Base-by-base conservation (phyloP, 1,140 invertebrate genomes). In the Galendromus occidentalis region DNA sequence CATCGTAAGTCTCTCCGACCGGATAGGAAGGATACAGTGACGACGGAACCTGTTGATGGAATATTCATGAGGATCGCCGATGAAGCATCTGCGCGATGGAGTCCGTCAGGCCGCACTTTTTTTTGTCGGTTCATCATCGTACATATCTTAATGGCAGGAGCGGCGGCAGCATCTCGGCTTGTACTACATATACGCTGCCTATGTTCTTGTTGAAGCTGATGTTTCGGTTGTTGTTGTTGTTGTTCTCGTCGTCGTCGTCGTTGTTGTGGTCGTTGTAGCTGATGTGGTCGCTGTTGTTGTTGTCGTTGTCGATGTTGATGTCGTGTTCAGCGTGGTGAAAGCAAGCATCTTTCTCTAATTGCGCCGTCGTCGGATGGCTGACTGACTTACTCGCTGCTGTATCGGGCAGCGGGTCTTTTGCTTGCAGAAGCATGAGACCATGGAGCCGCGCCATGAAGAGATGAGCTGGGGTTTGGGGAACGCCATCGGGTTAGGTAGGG, bases 331-430 rank as follows among this genome's bases (percentile, higher is more conserved):
- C 33, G 33, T 9, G 33, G 33, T 33, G 25, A 59, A 25, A 17
- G 51, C 25, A 33, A 33, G 33, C 51, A 59, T 59, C 51, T 59
- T 59, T 59, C 25, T 59, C 33, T 59, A 59, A 59, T 59, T 59
- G 51, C 51, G 33, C 45, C 20, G 20, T 25, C 18, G 51, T 59
- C 14, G 51, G 33, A 39, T 39, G 33, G 33, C 33, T 39, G 33
- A 39, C 33, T 39, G 33, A 39, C 33, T 39, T 39, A 39, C 33
- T 39, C 33, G 33, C 33, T 39, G 33, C 33, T 39, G 33, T 39
- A 39, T 39, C 33, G 51, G 51, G 51, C 18, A 22, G 45, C 25
- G 51, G 25, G 51, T 59, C 51, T 59, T 59, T 59, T 59, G 51
- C 51, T 59, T 59, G 25, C 51, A 25, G 51, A 59, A 59, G 51